phyloP scores from a whole-genome alignment of 2,797 vertebrate genomes.

The Leptatherina wallacei region DNA sequence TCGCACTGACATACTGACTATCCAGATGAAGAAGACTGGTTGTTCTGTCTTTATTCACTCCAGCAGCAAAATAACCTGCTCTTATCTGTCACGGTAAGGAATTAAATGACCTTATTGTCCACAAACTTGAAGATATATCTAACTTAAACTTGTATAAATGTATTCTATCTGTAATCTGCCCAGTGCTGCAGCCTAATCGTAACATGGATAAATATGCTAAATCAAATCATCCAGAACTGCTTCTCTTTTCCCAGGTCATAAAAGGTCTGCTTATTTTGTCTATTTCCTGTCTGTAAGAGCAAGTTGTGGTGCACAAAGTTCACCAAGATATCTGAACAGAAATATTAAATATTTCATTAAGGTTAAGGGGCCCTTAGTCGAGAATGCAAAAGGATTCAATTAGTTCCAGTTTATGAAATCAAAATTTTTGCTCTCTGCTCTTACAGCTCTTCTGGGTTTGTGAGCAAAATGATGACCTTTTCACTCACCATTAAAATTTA shows the following conservation, averaged over 20 bases:
- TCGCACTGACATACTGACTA: conserved; percentile 31
- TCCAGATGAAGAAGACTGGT: conserved; percentile 15
- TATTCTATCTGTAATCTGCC: conserved; percentile 12
- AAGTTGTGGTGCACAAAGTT: conserved; percentile 34
- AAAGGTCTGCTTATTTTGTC: conserved; percentile 16
- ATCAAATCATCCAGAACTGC: conserved; percentile 5
- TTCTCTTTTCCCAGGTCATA: not conserved
- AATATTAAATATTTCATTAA: conserved; percentile 76
- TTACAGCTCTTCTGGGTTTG: conserved; percentile 39
- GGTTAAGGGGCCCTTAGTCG: conserved; percentile 52
- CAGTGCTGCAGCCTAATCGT: conserved; percentile 9
- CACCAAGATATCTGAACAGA: conserved; percentile 50
- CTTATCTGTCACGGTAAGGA: conserved; percentile 11
- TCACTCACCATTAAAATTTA: conserved; percentile 38
- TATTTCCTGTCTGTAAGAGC: conserved; percentile 26
- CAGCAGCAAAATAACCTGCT: not conserved
- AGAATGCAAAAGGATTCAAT: conserved; percentile 61
- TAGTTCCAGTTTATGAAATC: conserved; percentile 52
- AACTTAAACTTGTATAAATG: not conserved
- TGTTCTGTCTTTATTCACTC: conserved; percentile 19
- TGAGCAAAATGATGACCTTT: conserved; percentile 39
- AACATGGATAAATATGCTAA: conserved; percentile 1
- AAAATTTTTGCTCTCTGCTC: conserved; percentile 55
- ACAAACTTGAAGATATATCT: not conserved
- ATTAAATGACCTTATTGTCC: not conserved